Evolutionary conservation across 2,113 vertebrate genomes (phyloP).

Genomic region (Tetrao urogallus): DNA sequence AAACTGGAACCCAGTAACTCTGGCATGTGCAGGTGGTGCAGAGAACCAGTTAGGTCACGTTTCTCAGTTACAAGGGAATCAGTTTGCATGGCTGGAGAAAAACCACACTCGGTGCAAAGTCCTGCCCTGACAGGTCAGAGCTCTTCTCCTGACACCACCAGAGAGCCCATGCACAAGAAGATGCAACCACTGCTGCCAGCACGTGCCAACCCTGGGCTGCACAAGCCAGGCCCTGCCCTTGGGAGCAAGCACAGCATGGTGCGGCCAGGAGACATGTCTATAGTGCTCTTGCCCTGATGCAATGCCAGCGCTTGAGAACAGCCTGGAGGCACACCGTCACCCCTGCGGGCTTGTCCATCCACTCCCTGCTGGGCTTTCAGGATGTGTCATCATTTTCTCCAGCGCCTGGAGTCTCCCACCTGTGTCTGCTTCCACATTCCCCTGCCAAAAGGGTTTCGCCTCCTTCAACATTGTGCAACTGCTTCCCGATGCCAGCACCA

Average conservation of each 20-base stretch:
- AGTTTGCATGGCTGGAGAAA: constrained; percentile 30
- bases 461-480: constrained; percentile 20
- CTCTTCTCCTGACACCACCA: background rate
- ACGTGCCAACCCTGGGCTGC: background rate
- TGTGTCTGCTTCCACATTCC: background rate
- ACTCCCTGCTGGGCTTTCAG: rapidly evolving
- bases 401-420: background rate
- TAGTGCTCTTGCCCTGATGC: background rate
- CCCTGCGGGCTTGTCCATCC: rapidly evolving
- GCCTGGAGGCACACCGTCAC: background rate
- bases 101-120: background rate
- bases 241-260: background rate
- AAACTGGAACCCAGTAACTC: background rate
- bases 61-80: constrained; percentile 4
- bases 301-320: background rate
- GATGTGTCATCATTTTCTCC: background rate
- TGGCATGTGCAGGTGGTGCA: rapidly evolving
- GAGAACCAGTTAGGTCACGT: background rate
- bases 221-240: background rate
- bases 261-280: background rate
- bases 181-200: background rate
- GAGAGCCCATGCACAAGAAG: background rate
- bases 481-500: background rate
- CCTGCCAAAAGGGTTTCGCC: background rate
- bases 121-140: constrained; percentile 31